Conservation (phyloP, 2,888 invertebrate genomes). For the Pollenia amentaria region DNA sequence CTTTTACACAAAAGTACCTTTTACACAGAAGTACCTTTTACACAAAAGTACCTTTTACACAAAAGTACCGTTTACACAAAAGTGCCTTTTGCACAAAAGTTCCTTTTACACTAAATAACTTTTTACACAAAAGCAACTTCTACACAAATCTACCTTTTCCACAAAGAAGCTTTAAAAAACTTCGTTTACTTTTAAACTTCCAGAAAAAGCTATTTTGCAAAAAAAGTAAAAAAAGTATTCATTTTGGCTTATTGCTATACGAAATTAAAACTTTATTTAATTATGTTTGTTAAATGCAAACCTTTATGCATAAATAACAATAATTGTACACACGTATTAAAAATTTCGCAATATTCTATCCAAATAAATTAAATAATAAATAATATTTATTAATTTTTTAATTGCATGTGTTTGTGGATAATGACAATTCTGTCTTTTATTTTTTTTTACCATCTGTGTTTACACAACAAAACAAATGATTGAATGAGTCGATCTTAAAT, state of each 20-base stretch:
- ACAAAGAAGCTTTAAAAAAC: too few species aligned
- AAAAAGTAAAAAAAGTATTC: too few species aligned
- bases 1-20: neutral
- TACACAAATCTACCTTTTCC: too few species aligned
- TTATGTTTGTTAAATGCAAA: conserved; percentile 7
- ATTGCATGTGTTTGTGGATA: neutral
- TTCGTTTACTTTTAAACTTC: too few species aligned
- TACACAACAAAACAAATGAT: conserved; percentile 12
- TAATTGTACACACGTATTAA: neutral
- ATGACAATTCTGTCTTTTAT: neutral
- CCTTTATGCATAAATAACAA: conserved; percentile 8
- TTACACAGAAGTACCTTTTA: too few species aligned
- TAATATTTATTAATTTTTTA: neutral
- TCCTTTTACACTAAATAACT: too few species aligned
- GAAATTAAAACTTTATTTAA: neutral
- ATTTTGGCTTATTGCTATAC: too few species aligned
- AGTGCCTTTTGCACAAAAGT: too few species aligned
- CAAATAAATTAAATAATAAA: conserved; percentile 21
- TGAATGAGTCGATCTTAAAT: conserved; percentile 34
- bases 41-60: too few species aligned
- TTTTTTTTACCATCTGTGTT: neutral
- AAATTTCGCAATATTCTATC: conserved; percentile 21
- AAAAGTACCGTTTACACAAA: too few species aligned
- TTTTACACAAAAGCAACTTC: too few species aligned
- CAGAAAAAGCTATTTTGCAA: too few species aligned